Evolutionary conservation across 2,888 invertebrate species (phyloP).

Genomic region (Digitonthophagus gazella): DNA sequence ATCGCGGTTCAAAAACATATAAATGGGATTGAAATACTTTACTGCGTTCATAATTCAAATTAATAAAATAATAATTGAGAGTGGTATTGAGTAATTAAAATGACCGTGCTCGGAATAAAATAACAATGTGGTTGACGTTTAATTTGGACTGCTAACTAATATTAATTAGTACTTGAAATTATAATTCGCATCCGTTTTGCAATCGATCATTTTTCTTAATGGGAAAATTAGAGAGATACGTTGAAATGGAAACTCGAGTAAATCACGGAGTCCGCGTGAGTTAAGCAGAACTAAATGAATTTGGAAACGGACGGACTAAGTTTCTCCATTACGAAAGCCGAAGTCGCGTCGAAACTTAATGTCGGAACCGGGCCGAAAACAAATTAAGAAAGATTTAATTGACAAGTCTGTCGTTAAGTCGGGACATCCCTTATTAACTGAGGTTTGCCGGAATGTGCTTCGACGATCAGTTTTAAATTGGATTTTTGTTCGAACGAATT

Average conservation of each 20-base stretch:
- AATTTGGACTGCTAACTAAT: neutral
- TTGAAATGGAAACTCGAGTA: neutral
- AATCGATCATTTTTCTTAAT: neutral
- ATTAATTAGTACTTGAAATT: too few species aligned
- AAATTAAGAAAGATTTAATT: conserved; percentile 18
- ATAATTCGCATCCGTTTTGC: too few species aligned
- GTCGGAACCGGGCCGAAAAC: neutral
- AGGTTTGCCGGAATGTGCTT: neutral
- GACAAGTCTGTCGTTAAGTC: conserved; percentile 1
- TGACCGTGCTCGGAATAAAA: neutral
- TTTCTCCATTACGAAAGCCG: neutral
- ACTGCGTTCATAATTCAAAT: neutral
- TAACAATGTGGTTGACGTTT: neutral
- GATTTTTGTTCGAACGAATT: neutral
- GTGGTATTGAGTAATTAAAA: neutral
- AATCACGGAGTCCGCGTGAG: neutral
- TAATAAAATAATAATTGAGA: neutral
- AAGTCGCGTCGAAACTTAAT: neutral
- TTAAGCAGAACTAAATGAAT: neutral
- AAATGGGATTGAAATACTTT: too few species aligned
- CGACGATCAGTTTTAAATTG: neutral
- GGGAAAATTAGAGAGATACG: neutral
- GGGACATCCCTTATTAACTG: neutral
- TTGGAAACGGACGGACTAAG: neutral
- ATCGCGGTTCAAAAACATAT: neutral